These are phyloP conservation scores for Enteromius afrohamiltoni DNA, from an alignment of 2,797 vertebrate genomes.

Conservation along the genomic window DNA sequence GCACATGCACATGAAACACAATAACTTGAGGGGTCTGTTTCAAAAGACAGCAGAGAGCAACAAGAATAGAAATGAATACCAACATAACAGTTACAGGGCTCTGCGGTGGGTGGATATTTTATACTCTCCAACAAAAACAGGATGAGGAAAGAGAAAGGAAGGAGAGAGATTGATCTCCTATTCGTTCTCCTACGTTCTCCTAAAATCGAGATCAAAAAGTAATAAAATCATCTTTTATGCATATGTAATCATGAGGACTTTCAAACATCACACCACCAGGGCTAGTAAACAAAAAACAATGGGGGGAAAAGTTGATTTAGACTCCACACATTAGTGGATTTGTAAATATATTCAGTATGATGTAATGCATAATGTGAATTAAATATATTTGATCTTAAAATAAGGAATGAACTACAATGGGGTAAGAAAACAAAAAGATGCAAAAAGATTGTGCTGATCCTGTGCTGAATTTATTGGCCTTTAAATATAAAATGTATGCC, in stretches of 20 bases:
- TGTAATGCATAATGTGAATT: neutral
- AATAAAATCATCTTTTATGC: neutral
- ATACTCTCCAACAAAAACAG: neutral
- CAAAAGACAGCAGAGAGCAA: conserved; percentile 3
- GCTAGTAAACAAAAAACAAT: neutral
- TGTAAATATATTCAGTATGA: neutral
- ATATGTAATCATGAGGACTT: neutral
- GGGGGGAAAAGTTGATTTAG: neutral
- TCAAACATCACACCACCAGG: neutral
- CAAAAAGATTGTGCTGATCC: too few relatives aligned
- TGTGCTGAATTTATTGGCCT: neutral
- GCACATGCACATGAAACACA: neutral
- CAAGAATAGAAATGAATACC: conserved; percentile 2
- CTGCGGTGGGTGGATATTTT: neutral
- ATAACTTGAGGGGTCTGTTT: conserved; percentile 6
- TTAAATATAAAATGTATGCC: neutral
- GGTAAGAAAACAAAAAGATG: too few relatives aligned
- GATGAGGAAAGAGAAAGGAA: neutral
- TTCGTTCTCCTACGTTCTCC: neutral
- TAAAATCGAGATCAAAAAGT: neutral
- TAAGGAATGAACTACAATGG: neutral
- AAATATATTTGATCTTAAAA: neutral
- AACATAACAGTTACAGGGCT: neutral
- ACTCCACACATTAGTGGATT: neutral
- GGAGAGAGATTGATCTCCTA: conserved; percentile 7